Percentiles rank a stretch among this genome's conserved stretches.
Conservation (phyloP, 1,140 invertebrate species). For the Solen grandis region DNA sequence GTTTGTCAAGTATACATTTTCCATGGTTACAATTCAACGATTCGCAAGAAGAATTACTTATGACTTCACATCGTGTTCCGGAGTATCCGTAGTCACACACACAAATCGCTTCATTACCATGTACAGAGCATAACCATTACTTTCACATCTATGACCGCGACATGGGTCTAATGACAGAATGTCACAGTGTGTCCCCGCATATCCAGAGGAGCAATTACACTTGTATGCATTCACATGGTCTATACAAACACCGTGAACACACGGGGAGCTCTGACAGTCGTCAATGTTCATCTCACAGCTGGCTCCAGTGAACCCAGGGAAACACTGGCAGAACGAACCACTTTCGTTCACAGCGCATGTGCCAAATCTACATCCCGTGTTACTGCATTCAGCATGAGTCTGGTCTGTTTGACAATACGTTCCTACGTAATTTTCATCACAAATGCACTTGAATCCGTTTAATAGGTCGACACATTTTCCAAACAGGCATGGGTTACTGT, state of each 20-base stretch:
- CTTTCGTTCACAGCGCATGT: conserved; percentile 35
- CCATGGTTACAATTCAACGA: no score
- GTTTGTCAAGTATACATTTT: neutral
- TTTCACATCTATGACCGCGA: neutral
- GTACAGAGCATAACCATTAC: conserved; percentile 32
- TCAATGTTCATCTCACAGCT: conserved; percentile 17
- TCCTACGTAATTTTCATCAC: neutral
- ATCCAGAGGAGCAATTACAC: conserved; percentile 11
- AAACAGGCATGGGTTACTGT: conserved; percentile 15
- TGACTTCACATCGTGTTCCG: conserved; percentile 18
- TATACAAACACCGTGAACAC: conserved; percentile 6
- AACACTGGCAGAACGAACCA: conserved; percentile 31
- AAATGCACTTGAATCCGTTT: conserved; percentile 6
- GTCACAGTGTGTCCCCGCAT: conserved; percentile 20
- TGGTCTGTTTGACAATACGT: conserved; percentile 8
- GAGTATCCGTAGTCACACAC: conserved; percentile 9
- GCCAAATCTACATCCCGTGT: conserved; percentile 1
- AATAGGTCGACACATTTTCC: conserved; percentile 17
- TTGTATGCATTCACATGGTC: conserved; percentile 28
- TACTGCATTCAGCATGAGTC: neutral
- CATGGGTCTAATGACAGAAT: conserved; percentile 4
- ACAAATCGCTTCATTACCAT: neutral
- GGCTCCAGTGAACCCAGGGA: conserved; percentile 28
- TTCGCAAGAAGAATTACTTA: no score
- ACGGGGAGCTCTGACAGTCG: conserved; percentile 7